These are phyloP conservation scores for Holothuria leucospilota DNA, from an alignment of 53 echinoderm and acorn worm species.

Conservation along the genomic window DNA sequence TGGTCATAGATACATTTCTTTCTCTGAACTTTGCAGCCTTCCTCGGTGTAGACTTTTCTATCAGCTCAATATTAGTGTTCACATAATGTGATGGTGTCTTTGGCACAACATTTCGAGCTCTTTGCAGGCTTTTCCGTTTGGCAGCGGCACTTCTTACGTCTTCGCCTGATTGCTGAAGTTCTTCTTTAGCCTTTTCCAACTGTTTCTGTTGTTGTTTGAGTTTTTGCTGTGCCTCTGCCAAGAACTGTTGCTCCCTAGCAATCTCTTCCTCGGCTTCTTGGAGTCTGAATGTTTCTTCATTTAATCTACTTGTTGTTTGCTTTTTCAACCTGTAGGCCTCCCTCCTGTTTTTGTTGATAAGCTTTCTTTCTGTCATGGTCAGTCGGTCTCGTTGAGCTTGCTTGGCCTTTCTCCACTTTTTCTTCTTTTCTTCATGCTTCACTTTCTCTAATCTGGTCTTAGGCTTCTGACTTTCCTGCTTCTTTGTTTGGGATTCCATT, in stretches of 20 bases:
- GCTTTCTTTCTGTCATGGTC: background rate
- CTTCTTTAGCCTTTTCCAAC: conserved; percentile 20
- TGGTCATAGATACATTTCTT: no score
- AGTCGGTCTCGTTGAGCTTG: background rate
- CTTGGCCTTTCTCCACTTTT: background rate
- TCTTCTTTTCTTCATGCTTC: background rate
- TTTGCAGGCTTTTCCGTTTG: conserved; percentile 19
- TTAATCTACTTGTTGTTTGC: no score
- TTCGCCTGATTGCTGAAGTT: conserved; percentile 4
- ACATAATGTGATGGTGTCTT: conserved; percentile 34
- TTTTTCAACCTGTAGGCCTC: background rate
- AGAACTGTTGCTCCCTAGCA: background rate
- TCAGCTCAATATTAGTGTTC: conserved; percentile 30
- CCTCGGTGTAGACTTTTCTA: conserved; percentile 28
- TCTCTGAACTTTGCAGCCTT: conserved; percentile 2
- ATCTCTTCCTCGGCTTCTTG: conserved; percentile 21
- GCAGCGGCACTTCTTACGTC: conserved; percentile 24
- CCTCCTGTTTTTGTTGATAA: background rate
- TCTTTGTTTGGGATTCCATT: background rate
- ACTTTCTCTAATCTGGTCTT: background rate
- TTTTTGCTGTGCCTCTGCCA: conserved; percentile 14
- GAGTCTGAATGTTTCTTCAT: background rate
- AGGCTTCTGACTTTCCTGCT: conserved; percentile 3
- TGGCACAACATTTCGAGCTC: conserved; percentile 36
- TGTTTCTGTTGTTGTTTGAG: conserved; percentile 14